Evolutionary conservation across 2,113 vertebrate species (phyloP).

Genomic region (Corynorhinus townsendii): DNA sequence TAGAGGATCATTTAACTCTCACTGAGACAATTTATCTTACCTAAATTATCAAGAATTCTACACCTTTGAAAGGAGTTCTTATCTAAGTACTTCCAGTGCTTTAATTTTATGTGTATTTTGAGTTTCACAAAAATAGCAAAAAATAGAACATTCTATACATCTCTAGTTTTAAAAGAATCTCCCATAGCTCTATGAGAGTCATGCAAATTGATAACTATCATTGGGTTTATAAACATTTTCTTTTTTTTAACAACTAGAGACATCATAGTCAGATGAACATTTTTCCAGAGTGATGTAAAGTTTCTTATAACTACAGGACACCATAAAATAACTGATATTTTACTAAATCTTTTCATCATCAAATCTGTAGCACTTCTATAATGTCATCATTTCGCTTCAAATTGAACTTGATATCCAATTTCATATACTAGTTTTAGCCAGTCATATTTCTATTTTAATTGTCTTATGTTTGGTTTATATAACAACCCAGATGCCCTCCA

Average conservation of each 20-base stretch:
- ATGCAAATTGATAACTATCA: background rate
- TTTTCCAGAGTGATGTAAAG: background rate
- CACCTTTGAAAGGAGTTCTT: background rate
- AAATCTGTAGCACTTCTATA: background rate
- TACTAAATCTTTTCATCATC: background rate
- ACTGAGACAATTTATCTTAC: background rate
- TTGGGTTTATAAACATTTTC: background rate
- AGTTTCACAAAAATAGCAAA: background rate
- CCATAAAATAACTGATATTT: background rate
- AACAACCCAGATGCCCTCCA: background rate
- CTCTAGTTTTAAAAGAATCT: background rate
- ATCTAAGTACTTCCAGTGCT: background rate
- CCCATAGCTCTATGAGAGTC: background rate
- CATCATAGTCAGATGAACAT: background rate
- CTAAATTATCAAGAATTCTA: conserved; percentile 15
- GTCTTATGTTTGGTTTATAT: background rate
- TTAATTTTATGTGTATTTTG: background rate
- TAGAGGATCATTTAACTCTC: background rate
- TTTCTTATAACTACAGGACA: background rate
- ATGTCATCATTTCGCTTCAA: background rate
- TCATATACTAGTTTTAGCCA: background rate
- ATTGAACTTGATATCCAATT: background rate
- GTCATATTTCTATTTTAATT: background rate
- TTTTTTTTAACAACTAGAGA: background rate
- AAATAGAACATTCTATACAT: background rate